phyloP scores from a whole-genome alignment of 2,797 vertebrate species.

The Perodicticus potto region DNA sequence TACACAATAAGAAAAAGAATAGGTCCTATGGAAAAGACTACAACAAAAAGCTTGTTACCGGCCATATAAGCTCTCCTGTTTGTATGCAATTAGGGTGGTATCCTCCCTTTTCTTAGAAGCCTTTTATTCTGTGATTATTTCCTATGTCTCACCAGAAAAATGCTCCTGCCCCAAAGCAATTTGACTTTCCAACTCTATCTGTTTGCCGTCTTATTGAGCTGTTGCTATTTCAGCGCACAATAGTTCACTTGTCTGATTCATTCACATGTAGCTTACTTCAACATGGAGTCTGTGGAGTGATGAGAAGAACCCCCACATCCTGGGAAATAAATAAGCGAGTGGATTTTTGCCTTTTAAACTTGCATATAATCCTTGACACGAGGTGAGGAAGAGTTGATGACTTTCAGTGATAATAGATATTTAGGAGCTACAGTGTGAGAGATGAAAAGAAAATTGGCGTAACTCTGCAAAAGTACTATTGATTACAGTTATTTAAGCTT shows the following conservation, averaged over 20 bases:
- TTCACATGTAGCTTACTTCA: not conserved
- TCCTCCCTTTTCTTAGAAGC: not conserved
- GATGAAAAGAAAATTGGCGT: slow-evolving; percentile 39
- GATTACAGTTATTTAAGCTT: slow-evolving; percentile 56
- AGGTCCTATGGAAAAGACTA: not conserved
- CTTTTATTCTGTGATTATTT: slow-evolving; percentile 4
- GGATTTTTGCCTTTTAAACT: slow-evolving; percentile 61
- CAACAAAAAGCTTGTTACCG: not conserved
- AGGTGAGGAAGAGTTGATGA: not conserved
- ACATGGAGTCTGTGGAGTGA: not conserved
- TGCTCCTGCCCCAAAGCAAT: not conserved
- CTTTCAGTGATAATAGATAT: slow-evolving; percentile 43
- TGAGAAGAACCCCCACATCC: not conserved
- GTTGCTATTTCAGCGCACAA: not conserved
- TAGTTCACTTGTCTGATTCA: not conserved
- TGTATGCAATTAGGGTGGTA: not conserved
- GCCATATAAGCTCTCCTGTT: not conserved
- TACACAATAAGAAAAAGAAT: not conserved
- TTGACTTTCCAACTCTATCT: not conserved
- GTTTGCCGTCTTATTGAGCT: not conserved
- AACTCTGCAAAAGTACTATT: slow-evolving; percentile 46
- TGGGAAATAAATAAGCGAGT: not conserved
- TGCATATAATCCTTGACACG: not conserved
- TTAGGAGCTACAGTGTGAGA: slow-evolving; percentile 24
- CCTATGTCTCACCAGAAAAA: not conserved